phyloP scores from a whole-genome alignment of 2,888 invertebrate species.

The Clunio marinus region DNA sequence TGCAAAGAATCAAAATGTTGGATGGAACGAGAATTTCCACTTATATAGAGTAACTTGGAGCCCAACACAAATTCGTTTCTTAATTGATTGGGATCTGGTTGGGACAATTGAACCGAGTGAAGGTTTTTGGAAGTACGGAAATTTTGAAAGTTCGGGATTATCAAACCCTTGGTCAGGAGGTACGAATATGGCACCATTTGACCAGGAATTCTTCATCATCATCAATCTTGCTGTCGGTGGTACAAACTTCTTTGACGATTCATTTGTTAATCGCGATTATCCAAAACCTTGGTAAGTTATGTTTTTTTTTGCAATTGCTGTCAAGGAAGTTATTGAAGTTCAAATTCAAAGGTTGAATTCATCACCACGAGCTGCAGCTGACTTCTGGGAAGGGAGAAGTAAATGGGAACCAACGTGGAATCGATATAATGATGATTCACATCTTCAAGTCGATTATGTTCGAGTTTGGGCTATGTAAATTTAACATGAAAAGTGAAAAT shows the following conservation, averaged over 20 bases:
- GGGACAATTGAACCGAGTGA: constrained; percentile 54
- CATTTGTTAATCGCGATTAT: no score
- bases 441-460: no score
- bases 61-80: constrained; percentile 50
- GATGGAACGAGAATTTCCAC: constrained; percentile 59
- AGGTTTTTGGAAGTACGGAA: constrained; percentile 65
- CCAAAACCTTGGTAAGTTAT: no score
- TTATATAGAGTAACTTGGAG: constrained; percentile 65
- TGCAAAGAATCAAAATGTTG: constrained; percentile 43
- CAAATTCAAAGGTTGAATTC: no score
- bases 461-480: no score
- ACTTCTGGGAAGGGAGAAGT: no score
- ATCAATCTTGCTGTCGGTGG: constrained; percentile 72
- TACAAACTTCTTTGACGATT: constrained; percentile 58
- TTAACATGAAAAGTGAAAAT: no score
- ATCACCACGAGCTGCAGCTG: no score
- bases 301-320: no score
- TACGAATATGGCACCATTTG: constrained; percentile 61
- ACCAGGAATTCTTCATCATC: constrained; percentile 57
- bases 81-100: constrained; percentile 53
- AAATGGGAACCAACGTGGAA: no score
- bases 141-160: constrained; percentile 53
- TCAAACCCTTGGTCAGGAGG: constrained; percentile 55
- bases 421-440: no score
- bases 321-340: no score